Conservation (phyloP, 2,113 vertebrate species). For the Strix uralensis region DNA sequence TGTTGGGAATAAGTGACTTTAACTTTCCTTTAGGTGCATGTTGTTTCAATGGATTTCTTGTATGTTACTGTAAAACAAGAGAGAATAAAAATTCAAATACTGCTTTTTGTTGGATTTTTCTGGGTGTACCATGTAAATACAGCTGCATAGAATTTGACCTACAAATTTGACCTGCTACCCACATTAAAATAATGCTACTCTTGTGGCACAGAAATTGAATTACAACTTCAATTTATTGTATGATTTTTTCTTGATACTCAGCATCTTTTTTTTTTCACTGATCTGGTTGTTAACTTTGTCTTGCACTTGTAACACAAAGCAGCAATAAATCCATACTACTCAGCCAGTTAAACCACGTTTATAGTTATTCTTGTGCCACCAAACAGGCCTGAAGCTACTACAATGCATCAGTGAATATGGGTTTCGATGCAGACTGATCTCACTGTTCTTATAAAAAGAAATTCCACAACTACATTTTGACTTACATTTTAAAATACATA, state of each 20-base stretch:
- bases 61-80: not conserved
- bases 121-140: not conserved
- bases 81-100: not conserved
- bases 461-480: not conserved
- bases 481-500: not conserved
- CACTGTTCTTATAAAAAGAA: not conserved
- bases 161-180: not conserved
- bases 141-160: not conserved
- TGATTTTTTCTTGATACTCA: not conserved
- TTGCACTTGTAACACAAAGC: not conserved
- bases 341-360: not conserved
- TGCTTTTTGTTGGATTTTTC: not conserved
- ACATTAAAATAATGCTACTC: not conserved
- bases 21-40: not conserved
- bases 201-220: not conserved
- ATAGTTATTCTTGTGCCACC: not conserved
- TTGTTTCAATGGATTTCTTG: not conserved
- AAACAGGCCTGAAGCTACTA: not conserved
- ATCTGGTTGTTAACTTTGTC: not conserved
- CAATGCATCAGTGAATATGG: not conserved
- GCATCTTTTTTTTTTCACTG: not conserved
- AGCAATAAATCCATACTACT: constrained; percentile 38
- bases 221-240: not conserved
- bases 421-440: not conserved
- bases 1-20: not conserved